Evolutionary conservation across 2,797 vertebrate species (phyloP).

Genomic region (Vultur gryphus): DNA sequence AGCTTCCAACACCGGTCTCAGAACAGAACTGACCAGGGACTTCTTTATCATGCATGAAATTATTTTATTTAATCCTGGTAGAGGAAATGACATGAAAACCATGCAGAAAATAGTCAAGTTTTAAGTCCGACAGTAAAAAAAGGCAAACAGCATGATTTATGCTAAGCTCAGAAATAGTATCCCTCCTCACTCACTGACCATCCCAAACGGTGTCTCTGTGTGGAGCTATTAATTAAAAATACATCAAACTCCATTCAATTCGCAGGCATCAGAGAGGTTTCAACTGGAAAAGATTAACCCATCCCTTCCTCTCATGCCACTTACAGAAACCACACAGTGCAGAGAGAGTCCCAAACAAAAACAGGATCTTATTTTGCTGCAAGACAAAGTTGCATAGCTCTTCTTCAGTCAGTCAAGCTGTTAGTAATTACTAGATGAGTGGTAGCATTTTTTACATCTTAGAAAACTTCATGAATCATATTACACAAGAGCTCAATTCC

Average conservation of each 20-base stretch:
- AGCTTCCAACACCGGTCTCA: neutral
- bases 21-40: neutral
- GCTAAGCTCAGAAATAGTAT: neutral
- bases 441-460: neutral
- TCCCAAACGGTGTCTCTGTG: neutral
- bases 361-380: neutral
- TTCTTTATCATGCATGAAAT: slow-evolving; percentile 14
- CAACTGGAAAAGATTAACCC: neutral
- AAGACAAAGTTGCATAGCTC: neutral
- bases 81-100: neutral
- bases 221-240: neutral
- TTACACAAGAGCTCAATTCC: neutral
- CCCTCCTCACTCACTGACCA: neutral
- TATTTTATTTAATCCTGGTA: slow-evolving; percentile 26
- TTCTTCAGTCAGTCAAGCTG: neutral
- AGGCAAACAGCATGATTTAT: slow-evolving; percentile 9
- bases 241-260: neutral
- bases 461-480: neutral
- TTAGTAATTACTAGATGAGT: neutral
- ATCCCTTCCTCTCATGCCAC: neutral
- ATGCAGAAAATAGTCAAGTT: slow-evolving; percentile 22
- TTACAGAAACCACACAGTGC: neutral
- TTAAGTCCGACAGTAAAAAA: neutral
- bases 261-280: neutral
- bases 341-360: neutral